Evolutionary conservation across 2,888 invertebrate species (phyloP), one percentile per base, ranked within the genome.

Genomic region (Oscheius myriophilus): DNA sequence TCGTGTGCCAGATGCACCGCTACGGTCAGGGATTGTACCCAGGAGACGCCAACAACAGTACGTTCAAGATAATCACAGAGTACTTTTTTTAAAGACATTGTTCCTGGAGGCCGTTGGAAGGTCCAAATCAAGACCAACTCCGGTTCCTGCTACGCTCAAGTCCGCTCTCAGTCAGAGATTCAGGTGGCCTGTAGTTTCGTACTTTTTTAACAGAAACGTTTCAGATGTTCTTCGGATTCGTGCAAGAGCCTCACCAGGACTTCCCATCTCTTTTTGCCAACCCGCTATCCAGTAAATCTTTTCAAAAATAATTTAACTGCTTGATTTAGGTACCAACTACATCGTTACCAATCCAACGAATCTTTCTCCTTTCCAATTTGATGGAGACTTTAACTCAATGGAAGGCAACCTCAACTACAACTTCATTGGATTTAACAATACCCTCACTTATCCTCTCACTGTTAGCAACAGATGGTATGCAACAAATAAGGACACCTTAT

Each of bases 371-470:
- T 78, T 76, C 75, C 67, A 71, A 39, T 67, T 68, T 4, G 74
- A 78, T 58, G 70, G 67, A 51, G 66, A 72, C n/a, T 67, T 72
- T 21, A 70, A 75, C 0, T 61, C 67, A 4, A 69, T 73, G 70
- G 82, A 81, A 67, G 82, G 81, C 62, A 69, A 69, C 33, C 65
- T 82, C 51, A 79, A 82, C 69, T 82, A 82, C 65, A 81, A 77
- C 2, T 70, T 78, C 43, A 62, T 82, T 41, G 58, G 64, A 1
- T 70, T 52, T 59, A 76, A 79, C 67, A 45, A 67, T 57, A 72
- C 73, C 12, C 69, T 78, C 33, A 67, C 72, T 2, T 67, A 73
- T 42, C 65, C 75, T 1, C 63, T 78, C 16, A 67, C 73, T 51
- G 42, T 78, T 0, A 43, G 53, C 52, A 68, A 72, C 46, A 64